Percentiles rank a stretch among this genome's conserved stretches.
Evolutionary conservation across 2,888 invertebrate genomes (phyloP).

Genomic region (Andrena chrysosceles): DNA sequence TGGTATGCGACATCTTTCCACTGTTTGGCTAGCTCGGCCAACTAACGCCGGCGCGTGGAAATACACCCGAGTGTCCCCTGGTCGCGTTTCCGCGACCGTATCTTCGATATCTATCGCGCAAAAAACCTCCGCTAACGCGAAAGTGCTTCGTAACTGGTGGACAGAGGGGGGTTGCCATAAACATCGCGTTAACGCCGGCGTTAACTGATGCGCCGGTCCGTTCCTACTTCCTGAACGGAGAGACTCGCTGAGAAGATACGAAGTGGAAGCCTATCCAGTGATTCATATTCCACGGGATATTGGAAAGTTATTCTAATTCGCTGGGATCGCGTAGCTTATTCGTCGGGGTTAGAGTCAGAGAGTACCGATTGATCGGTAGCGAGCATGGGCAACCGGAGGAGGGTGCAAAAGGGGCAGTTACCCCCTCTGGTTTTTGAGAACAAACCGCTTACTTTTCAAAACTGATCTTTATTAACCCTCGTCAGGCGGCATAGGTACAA

Average conservation of each 20-base stretch:
- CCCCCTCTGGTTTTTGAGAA: too few relatives aligned
- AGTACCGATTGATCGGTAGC: neutral
- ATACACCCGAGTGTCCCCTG: neutral
- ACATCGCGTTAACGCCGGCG: neutral
- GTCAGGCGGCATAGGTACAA: too few relatives aligned
- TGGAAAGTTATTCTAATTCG: slow-evolving; percentile 46
- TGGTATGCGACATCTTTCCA: slow-evolving; percentile 27
- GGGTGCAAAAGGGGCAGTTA: too few relatives aligned
- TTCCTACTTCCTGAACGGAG: slow-evolving; percentile 23
- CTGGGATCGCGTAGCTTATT: neutral
- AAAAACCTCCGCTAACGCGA: too few relatives aligned
- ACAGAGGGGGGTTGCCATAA: neutral
- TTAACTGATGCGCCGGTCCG: slow-evolving; percentile 6
- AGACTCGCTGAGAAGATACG: neutral
- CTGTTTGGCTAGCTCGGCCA: neutral
- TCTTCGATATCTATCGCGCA: neutral
- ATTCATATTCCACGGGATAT: neutral
- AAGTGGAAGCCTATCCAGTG: neutral
- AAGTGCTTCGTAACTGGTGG: too few relatives aligned
- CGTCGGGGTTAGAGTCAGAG: neutral
- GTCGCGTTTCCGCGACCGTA: neutral
- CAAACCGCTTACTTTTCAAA: too few relatives aligned
- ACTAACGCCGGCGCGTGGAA: neutral
- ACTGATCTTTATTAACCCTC: too few relatives aligned
- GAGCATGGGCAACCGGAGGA: too few relatives aligned